These are phyloP conservation scores for Subacronicta megacephala DNA, from an alignment of 2,888 invertebrate species.

Conservation along the genomic window DNA sequence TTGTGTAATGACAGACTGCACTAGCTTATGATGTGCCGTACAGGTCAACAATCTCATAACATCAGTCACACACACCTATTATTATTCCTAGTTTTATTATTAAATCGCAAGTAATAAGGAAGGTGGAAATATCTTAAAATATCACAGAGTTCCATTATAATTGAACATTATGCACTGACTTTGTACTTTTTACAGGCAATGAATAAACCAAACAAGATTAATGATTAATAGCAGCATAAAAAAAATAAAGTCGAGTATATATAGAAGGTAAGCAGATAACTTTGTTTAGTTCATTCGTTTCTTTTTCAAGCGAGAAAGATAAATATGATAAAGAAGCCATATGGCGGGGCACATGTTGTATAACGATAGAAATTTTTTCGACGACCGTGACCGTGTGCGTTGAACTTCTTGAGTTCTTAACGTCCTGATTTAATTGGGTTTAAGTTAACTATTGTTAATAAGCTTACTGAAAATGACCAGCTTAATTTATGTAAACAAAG, in stretches of 20 bases:
- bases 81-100: slow-evolving; percentile 23
- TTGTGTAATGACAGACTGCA: slow-evolving; percentile 39
- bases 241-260: slow-evolving; percentile 16
- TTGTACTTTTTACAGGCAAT: neutral
- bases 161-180: neutral
- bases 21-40: slow-evolving; percentile 27
- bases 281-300: slow-evolving; percentile 63
- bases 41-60: slow-evolving; percentile 57
- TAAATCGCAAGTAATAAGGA: neutral
- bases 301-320: slow-evolving; percentile 67
- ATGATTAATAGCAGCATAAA: neutral
- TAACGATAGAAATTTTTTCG: slow-evolving; percentile 61
- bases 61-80: slow-evolving; percentile 24
- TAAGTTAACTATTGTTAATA: slow-evolving; percentile 25
- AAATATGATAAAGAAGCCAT: slow-evolving; percentile 75
- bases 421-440: slow-evolving; percentile 47
- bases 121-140: no score
- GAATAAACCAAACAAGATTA: slow-evolving; percentile 8
- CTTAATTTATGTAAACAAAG: slow-evolving; percentile 17
- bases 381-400: slow-evolving; percentile 76
- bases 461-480: slow-evolving; percentile 10
- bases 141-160: slow-evolving; percentile 2
- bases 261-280: slow-evolving; percentile 42
- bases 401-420: slow-evolving; percentile 55
- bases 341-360: slow-evolving; percentile 77